These are phyloP conservation scores for Ditylenchus weischeri DNA, from an alignment of 2,888 invertebrate genomes.

Conservation along the genomic window DNA sequence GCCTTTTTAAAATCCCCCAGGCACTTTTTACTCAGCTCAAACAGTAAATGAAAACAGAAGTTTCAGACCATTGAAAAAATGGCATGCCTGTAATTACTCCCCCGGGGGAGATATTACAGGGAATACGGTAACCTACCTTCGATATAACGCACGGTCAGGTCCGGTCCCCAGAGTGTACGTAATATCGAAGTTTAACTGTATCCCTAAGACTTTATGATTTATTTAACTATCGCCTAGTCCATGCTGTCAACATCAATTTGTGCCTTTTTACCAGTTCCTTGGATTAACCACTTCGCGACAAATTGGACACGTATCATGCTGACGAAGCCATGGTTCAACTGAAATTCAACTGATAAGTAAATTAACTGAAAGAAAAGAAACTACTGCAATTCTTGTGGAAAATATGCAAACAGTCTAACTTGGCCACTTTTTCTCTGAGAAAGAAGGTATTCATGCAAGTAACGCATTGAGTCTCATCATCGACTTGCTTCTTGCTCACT, in stretches of 20 bases:
- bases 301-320: slow-evolving; percentile 28
- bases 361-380: too few relatives aligned
- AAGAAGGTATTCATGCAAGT: slow-evolving; percentile 34
- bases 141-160: too few relatives aligned
- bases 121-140: too few relatives aligned
- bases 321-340: slow-evolving; percentile 28
- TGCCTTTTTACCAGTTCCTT: slow-evolving; percentile 17
- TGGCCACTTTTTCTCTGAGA: slow-evolving; percentile 26
- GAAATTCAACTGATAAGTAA: slow-evolving; percentile 5
- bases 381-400: slow-evolving; percentile 14
- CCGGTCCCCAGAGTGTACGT: too few relatives aligned
- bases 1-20: too few relatives aligned
- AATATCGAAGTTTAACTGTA: too few relatives aligned
- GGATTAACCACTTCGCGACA: slow-evolving; percentile 30
- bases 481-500: slow-evolving; percentile 22
- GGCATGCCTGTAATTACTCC: too few relatives aligned
- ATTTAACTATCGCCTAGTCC: slow-evolving; percentile 13
- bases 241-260: slow-evolving; percentile 31
- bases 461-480: slow-evolving; percentile 32
- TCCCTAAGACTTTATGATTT: too few relatives aligned
- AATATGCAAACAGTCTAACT: slow-evolving; percentile 27
- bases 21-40: too few relatives aligned
- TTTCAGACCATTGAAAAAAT: too few relatives aligned
- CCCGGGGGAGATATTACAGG: too few relatives aligned
- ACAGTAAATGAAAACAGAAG: too few relatives aligned